Evolutionary conservation across 2,888 invertebrate species (phyloP), one percentile per base, ranked within the genome.

Genomic region (Helobdella robusta): DNA sequence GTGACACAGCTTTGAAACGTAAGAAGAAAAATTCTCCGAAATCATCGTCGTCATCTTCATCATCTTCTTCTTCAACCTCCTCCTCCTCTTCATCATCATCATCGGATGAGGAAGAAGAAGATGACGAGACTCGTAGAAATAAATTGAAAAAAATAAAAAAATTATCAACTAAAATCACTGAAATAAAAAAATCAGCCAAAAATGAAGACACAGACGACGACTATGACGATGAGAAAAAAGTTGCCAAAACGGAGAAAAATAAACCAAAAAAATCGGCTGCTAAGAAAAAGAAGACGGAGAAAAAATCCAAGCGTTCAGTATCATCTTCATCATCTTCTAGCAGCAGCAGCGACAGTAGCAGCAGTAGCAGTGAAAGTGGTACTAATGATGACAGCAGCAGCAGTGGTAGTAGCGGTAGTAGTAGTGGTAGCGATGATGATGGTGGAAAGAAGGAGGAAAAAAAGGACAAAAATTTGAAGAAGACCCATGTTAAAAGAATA

Each of bases 61-160:
- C 48, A n/a, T 62, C 50, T 32, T 62, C 61, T 46, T 44, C 44
- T 2, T 61, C 62, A 1, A 46, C 61, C 6, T 40, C 44, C 8
- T 62, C 62, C 6, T 62, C 62, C n/a, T 62, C 62, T 2, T 28
- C 1, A 50, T 32, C 28, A 18, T 62, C 46, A 15, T 48, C 50
- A 2, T 56, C 44, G 11, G 50, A 28, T 2, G 62, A 18, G 6
- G 50, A 30, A 8, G 52, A 50, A 25, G 18, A 35, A 34, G 60
- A 40, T 15, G 44, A 60, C 34, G 44, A 40, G 20, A 40, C 28
- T 28, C 4, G 58, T 11, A 25, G n/a, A 58, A n/a, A 8, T 25
- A 58, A 30, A 8, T 28, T n/a, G 30, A 58, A 8, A 28, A 15
- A 28, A n/a, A 23, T 5, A 35, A 20, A n/a, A n/a, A n/a, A n/a